Percentiles rank a stretch among this genome's conserved stretches.
Evolutionary conservation across 2,113 vertebrate species (phyloP).

Genomic region (Corynorhinus townsendii): DNA sequence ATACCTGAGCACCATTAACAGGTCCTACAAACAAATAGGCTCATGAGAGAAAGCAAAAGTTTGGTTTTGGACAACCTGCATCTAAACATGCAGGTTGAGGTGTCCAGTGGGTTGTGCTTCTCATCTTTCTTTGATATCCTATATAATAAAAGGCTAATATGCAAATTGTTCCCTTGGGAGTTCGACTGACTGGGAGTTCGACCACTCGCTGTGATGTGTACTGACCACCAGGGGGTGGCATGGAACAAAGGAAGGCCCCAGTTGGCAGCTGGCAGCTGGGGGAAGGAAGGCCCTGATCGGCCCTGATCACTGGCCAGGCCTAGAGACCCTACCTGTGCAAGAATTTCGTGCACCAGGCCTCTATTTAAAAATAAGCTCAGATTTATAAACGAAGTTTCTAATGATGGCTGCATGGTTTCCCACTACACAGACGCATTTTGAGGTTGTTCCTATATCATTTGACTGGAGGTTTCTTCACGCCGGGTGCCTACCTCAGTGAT

Average conservation of each 20-base stretch:
- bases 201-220: too few species aligned
- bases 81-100: neutral
- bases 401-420: too few species aligned
- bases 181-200: fast-evolving
- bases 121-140: neutral
- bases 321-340: too few species aligned
- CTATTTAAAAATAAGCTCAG: neutral
- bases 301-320: too few species aligned
- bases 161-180: too few species aligned
- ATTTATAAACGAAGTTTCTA: neutral
- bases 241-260: too few species aligned
- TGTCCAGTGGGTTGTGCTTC: neutral
- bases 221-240: too few species aligned
- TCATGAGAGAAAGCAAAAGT: neutral
- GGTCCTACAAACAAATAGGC: neutral
- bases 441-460: neutral
- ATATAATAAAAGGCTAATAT: too few species aligned
- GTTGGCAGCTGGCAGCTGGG: too few species aligned
- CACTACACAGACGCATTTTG: neutral
- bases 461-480: neutral
- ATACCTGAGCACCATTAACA: neutral
- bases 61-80: neutral
- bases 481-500: neutral
- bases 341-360: too few species aligned
- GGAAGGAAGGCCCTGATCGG: too few species aligned